Conservation (phyloP, 2,797 vertebrate genomes). For the Melopsittacus undulatus region DNA sequence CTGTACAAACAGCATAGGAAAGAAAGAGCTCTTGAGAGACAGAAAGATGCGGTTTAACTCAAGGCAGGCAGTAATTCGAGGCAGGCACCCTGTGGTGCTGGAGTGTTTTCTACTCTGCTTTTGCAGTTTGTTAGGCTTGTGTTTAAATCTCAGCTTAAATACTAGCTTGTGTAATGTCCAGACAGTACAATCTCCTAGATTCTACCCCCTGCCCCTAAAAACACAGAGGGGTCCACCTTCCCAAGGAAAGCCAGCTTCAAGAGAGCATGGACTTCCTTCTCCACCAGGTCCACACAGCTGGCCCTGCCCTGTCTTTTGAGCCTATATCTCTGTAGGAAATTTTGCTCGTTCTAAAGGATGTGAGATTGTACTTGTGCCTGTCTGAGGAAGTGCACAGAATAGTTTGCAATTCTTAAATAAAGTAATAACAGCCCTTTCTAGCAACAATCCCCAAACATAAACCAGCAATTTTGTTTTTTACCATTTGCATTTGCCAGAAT, state of each 20-base stretch:
- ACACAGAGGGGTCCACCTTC: background rate
- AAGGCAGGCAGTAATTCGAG: background rate
- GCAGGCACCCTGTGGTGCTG: background rate
- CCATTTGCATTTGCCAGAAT: background rate
- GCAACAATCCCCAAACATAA: background rate
- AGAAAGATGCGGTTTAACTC: background rate
- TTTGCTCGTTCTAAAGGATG: background rate
- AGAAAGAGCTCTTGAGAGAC: background rate
- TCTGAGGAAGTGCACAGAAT: background rate
- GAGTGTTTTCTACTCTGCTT: background rate
- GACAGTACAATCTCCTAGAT: background rate
- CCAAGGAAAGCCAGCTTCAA: background rate
- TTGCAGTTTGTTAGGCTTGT: background rate
- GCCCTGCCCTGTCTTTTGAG: background rate
- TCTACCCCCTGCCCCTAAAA: rapidly evolving
- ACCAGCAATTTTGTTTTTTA: background rate
- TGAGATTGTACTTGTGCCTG: background rate
- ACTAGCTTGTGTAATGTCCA: background rate
- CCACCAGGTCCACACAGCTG: background rate
- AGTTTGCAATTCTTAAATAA: background rate
- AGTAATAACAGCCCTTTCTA: background rate
- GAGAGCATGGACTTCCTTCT: background rate
- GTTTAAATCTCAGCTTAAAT: background rate
- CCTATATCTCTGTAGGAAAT: background rate
- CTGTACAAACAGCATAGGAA: background rate